Base-by-base conservation (phyloP, 2,888 invertebrate species). In the Dolichomitus sp. region DNA sequence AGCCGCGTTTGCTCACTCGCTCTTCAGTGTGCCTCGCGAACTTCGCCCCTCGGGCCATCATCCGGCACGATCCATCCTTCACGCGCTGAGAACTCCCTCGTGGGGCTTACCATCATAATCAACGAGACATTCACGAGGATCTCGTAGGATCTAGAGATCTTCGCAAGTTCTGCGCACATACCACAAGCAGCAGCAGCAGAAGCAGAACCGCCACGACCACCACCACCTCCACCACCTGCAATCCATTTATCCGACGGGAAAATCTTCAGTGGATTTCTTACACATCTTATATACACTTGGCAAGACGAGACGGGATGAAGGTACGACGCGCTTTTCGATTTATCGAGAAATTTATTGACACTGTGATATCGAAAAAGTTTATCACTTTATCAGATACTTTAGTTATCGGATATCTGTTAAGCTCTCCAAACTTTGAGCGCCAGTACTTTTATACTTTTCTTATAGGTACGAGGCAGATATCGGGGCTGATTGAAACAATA, bases 51-150 rank as follows among this genome's bases (percentile, higher is more conserved):
- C 40, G 76, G 83, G 83, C 76, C 68, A 68, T 76, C 80, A 83
- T 80, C 68, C 79, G 48, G 75, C 75, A 61, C 79, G 79, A 80
- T 80, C 80, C 72, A 83, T 83, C 80, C 80, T 80, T 83, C 83
- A 83, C 83, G 80, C 83, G 80, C 80, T 81, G 54, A 66, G 65
- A 80, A 79, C 75, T 81, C 48, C 72, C 80, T 75, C 83, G 68
- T 80, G 78, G 80, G 74, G 74, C 75, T 81, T 77, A 78, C 78
- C 79, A 68, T 81, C 85, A 84, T 84, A 81, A 84, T 74, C 81
- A 77, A 81, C 84, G 54, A 84, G 84, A 72, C 81, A 70, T 84
- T 81, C 80, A 50, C 69, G 52, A 69, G 79, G 79, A 79, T 80
- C 77, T 61, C 72, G 74, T 27, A 17, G 70, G 68, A 86, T 83